Conservation (phyloP, 1,140 invertebrate species). For the Neodiprion virginianus region DNA sequence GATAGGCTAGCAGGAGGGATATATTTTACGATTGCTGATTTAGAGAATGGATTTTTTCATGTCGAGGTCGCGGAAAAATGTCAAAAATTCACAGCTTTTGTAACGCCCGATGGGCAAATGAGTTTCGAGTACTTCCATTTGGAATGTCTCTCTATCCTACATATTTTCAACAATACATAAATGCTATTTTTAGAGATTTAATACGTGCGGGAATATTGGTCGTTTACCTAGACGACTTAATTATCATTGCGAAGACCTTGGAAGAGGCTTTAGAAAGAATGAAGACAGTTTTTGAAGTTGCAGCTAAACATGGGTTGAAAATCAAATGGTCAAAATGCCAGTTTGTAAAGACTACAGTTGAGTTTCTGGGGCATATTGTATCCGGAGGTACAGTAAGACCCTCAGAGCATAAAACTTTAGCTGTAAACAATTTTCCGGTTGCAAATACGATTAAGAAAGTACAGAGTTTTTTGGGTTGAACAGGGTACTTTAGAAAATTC, state of each 20-base stretch:
- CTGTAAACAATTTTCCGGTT: slow-evolving; percentile 19
- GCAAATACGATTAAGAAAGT: slow-evolving; percentile 8
- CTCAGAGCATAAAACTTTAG: slow-evolving; percentile 11
- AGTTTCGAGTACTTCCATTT: slow-evolving; percentile 57
- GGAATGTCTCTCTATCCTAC: slow-evolving; percentile 54
- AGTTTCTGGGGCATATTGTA: slow-evolving; percentile 24
- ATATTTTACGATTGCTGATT: slow-evolving; percentile 57
- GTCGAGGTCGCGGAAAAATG: slow-evolving; percentile 35
- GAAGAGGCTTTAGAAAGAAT: slow-evolving; percentile 22
- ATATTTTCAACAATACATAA: slow-evolving; percentile 54
- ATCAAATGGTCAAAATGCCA: slow-evolving; percentile 33
- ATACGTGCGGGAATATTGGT: slow-evolving; percentile 34
- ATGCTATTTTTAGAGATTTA: slow-evolving; percentile 38
- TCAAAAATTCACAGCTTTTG: background rate
- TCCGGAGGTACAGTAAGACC: slow-evolving; percentile 21
- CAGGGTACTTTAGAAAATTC: slow-evolving; percentile 27
- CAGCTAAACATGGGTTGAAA: slow-evolving; percentile 20
- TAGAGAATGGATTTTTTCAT: slow-evolving; percentile 44
- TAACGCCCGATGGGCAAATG: slow-evolving; percentile 31
- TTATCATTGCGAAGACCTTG: slow-evolving; percentile 29
- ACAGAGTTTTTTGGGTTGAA: slow-evolving; percentile 26
- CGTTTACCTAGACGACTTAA: slow-evolving; percentile 47
- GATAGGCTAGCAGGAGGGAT: slow-evolving; percentile 38
- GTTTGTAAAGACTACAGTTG: slow-evolving; percentile 20
- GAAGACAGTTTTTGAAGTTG: slow-evolving; percentile 29